A percentile compares a stretch with the other conserved stretches of the same genome.
Evolutionary conservation across 2,888 invertebrate genomes (phyloP).

Genomic region (Mycalesis mineus): DNA sequence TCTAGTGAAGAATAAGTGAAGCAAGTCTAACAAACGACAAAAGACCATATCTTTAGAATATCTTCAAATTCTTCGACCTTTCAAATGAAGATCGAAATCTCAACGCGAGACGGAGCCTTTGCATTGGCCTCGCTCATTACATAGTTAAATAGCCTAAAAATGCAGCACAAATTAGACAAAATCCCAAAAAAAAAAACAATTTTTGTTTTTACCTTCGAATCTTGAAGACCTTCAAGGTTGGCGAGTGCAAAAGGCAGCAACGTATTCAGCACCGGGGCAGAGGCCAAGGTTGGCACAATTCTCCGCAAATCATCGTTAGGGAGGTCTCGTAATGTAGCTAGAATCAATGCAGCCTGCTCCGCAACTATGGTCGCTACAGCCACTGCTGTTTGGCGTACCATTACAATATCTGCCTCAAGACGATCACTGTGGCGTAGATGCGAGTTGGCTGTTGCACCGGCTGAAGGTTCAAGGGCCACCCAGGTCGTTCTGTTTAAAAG

Average conservation of each 20-base stretch:
- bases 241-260: conserved; percentile 91
- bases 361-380: conserved; percentile 88
- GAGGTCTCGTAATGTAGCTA: conserved; percentile 84
- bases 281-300: conserved; percentile 53
- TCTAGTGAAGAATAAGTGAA: no score
- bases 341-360: conserved; percentile 85
- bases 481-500: conserved; percentile 17
- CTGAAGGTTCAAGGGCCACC: background rate
- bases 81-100: no score
- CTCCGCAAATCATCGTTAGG: conserved; percentile 66
- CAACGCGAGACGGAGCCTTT: no score
- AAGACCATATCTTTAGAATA: no score
- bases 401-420: conserved; percentile 43
- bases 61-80: no score
- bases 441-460: conserved; percentile 1
- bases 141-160: no score
- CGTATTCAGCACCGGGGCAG: conserved; percentile 82
- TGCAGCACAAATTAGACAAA: no score
- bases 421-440: background rate
- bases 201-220: conserved; percentile 83
- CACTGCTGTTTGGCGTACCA: conserved; percentile 75
- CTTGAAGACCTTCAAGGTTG: conserved; percentile 88
- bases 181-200: no score
- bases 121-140: no score
- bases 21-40: no score